Evolutionary conservation across 2,113 vertebrate genomes (phyloP), one percentile per base, ranked within the genome.

Genomic region (Hemicordylus capensis): DNA sequence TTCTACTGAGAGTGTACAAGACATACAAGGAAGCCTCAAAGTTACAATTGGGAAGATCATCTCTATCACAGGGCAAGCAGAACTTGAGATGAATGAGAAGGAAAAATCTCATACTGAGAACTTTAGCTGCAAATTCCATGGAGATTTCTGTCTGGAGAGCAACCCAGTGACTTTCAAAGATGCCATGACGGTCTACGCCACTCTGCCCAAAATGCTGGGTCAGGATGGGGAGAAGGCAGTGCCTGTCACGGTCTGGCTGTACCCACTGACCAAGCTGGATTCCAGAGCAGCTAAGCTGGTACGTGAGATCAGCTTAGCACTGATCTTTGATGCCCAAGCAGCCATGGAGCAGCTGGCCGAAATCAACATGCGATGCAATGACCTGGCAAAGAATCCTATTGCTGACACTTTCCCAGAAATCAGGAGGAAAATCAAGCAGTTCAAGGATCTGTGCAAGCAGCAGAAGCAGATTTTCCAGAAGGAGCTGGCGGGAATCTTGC

Each of bases 171-270:
- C 89, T 10, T 96, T 89, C 74, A 12, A 85, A 22, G 94, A 96
- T 37, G 93, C 94, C 1, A 48, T 96, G 26, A 2, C 92, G 39
- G 67, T 92, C 17, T 96, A 93, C n/a, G 75, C 88, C 70, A 91
- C 66, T 17, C 92, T 97, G 2, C 93, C 94, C 14, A 56, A 15
- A 22, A 0, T 93, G 17, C 79, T 95, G 24, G 93, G 95, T 42
- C 1, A 12, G 2, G 44, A 86, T 0, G 87, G 87, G 19, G 87
- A 94, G 59, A 91, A 95, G 1, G 89, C 90, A 1, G 89, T 96
- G 14, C 95, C 96, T 61, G 0, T 94, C n/a, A 91, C 34, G 48
- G 95, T 96, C 74, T 96, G 94, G 94, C 86, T 96, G 37, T 79
- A 95, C 67, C 94, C 95, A 0, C 86, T 96, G 37, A 64, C 42